Conservation (phyloP, 2,888 invertebrate genomes). For the Temnothorax rugatulus region DNA sequence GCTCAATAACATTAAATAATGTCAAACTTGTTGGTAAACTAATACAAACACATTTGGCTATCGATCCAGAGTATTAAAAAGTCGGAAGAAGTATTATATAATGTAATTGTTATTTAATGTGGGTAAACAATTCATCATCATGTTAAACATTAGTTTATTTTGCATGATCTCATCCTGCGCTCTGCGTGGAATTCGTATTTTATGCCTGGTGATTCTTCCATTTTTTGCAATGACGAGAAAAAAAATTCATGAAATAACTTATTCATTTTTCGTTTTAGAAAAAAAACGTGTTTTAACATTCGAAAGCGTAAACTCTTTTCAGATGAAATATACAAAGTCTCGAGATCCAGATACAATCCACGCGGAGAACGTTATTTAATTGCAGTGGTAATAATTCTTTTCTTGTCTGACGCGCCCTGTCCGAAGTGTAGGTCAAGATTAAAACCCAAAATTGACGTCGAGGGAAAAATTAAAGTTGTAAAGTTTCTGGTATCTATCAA, state of each 20-base stretch:
- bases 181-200: neutral
- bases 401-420: constrained; percentile 45
- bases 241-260: neutral
- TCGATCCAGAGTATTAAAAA: neutral
- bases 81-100: neutral
- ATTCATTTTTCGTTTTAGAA: neutral
- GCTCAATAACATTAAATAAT: neutral
- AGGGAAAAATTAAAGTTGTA: constrained; percentile 80
- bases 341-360: constrained; percentile 18
- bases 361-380: constrained; percentile 42
- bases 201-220: neutral
- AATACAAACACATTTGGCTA: neutral
- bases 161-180: neutral
- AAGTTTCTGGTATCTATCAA: constrained; percentile 82
- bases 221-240: neutral
- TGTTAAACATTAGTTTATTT: constrained; percentile 2
- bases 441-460: constrained; percentile 78
- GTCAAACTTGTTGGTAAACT: neutral
- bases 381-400: constrained; percentile 62
- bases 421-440: constrained; percentile 71
- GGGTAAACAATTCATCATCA: neutral
- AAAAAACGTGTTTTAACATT: neutral
- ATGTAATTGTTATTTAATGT: neutral
- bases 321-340: constrained; percentile 26
- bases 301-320: constrained; percentile 4